These are phyloP conservation scores for Pteropus rufus DNA, from an alignment of 2,797 vertebrate genomes.

Conservation along the genomic window DNA sequence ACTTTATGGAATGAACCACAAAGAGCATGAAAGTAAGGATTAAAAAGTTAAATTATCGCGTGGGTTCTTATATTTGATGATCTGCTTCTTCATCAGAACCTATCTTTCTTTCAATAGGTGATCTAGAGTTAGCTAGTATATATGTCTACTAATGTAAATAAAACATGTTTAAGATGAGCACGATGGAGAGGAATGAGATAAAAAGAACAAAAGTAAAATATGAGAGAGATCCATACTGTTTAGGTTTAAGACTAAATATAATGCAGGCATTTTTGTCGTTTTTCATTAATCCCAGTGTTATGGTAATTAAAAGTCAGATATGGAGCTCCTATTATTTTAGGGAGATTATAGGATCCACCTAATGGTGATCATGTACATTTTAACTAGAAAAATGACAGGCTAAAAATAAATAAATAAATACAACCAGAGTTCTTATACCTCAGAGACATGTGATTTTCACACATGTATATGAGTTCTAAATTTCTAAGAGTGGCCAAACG, in stretches of 20 bases:
- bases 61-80: neutral
- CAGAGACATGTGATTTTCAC: neutral
- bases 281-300: neutral
- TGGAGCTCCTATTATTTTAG: neutral
- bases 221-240: neutral
- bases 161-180: neutral
- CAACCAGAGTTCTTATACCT: neutral
- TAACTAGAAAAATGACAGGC: neutral
- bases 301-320: neutral
- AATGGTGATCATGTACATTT: neutral
- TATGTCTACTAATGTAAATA: neutral
- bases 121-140: neutral
- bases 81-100: conserved; percentile 19
- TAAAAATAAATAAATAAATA: neutral
- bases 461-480: neutral
- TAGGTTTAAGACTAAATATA: neutral
- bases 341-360: neutral
- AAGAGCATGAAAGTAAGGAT: neutral
- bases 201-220: neutral
- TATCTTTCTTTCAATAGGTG: neutral
- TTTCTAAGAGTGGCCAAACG: neutral
- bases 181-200: neutral
- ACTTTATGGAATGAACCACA: neutral
- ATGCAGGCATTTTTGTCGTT: neutral
- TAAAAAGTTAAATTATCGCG: neutral